Percentiles rank a stretch among this genome's conserved stretches.
Conservation (phyloP, 2,797 vertebrate species). For the Alca torda region DNA sequence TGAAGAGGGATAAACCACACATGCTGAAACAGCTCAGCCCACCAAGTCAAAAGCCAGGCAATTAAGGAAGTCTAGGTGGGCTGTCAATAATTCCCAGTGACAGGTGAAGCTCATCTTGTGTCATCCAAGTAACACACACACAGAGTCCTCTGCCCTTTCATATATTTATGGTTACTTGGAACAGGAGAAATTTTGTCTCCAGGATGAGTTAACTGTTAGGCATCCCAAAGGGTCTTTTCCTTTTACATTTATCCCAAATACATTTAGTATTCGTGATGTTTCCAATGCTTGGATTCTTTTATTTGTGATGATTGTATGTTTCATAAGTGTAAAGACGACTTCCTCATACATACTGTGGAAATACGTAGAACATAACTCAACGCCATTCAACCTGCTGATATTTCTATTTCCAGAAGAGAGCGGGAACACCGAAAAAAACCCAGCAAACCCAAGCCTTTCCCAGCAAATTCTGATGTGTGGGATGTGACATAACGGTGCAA, state of each 20-base stretch:
- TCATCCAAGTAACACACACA: not conserved
- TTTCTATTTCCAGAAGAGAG: slow-evolving; percentile 4
- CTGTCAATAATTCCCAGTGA: not conserved
- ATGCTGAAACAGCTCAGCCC: not conserved
- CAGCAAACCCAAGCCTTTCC: not conserved
- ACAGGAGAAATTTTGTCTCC: not conserved
- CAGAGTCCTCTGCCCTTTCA: not conserved
- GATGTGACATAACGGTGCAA: slow-evolving; percentile 25
- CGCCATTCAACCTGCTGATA: not conserved
- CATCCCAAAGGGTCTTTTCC: not conserved
- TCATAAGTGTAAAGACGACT: not conserved
- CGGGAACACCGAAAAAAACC: not conserved
- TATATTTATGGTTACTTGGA: not conserved
- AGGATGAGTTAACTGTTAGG: not conserved
- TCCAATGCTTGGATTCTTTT: not conserved
- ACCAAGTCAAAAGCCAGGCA: not conserved
- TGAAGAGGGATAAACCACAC: not conserved
- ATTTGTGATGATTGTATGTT: not conserved
- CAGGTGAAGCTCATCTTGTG: not conserved
- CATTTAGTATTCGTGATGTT: not conserved
- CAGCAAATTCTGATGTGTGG: not conserved
- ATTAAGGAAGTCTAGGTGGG: not conserved
- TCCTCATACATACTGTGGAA: not conserved
- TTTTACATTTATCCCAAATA: too few species aligned
- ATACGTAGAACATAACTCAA: not conserved